Percentiles rank a stretch among this genome's conserved stretches.
These are phyloP conservation scores for Lutjanus erythropterus DNA, from an alignment of 2,113 vertebrate genomes.

Conservation along the genomic window DNA sequence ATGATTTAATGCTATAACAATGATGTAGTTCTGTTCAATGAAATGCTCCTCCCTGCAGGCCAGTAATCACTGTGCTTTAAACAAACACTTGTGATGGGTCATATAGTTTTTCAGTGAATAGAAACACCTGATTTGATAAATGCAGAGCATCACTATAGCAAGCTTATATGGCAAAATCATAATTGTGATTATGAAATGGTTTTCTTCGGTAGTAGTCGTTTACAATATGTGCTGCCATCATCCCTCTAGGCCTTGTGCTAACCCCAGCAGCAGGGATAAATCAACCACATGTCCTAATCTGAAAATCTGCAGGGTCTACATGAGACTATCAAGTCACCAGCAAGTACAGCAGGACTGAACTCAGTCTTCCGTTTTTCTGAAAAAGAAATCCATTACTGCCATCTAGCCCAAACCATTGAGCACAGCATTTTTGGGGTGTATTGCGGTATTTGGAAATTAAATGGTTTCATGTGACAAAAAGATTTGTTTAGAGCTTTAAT, in stretches of 20 bases:
- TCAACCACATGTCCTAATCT: neutral
- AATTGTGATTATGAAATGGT: neutral
- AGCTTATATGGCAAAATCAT: neutral
- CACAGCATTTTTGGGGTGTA: neutral
- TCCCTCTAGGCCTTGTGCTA: neutral
- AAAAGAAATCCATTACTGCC: slow-evolving; percentile 8
- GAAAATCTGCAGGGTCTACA: neutral
- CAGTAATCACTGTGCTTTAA: neutral
- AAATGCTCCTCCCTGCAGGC: neutral
- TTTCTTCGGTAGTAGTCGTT: neutral
- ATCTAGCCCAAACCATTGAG: neutral
- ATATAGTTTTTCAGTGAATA: neutral
- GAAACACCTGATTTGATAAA: neutral
- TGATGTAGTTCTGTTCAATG: neutral
- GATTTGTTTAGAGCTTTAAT: slow-evolving; percentile 55
- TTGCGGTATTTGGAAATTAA: slow-evolving; percentile 14
- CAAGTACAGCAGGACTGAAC: neutral
- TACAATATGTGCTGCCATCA: neutral
- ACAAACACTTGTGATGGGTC: neutral
- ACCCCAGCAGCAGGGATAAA: neutral
- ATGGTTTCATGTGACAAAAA: slow-evolving; percentile 31
- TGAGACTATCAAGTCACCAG: neutral
- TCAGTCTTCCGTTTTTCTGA: neutral
- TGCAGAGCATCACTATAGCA: neutral
- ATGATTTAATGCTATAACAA: neutral